Evolutionary conservation across 2,797 vertebrate genomes (phyloP), one percentile per base, ranked within the genome.

Genomic region (Sparidentex hasta): DNA sequence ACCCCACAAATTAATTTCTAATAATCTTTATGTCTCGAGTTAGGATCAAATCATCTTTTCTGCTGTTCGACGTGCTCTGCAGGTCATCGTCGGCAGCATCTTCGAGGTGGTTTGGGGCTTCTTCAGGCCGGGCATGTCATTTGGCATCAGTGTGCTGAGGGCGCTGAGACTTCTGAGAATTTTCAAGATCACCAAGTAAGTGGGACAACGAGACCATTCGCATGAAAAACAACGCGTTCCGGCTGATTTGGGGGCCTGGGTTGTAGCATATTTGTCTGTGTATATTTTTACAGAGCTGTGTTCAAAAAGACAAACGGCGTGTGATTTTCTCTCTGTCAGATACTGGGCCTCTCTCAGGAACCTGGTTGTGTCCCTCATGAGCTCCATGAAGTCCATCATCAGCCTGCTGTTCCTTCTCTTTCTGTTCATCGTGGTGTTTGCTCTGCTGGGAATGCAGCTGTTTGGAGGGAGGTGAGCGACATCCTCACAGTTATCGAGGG

Each of bases 361-460:
- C 93, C 88, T 99, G 93, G 98, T 99, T 58, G 98, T 99, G 74
- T 99, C 98, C 0, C 93, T 99, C 85, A 99, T 99, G 98, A 99
- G 97, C 94, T 99, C 98, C 86, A 99, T 99, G 98, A 99, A 99
- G 94, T 99, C 98, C 73, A 99, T 99, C 80, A 99, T 99, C 95
- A 99, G 98, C 82, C 92, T 99, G 82, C 97, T 99, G 78, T 99
- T 99, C 90, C 97, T 99, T 23, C 98, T 99, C 85, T 99, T 99
- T 93, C 97, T 99, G 90, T 99, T 99, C 91, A 97, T 98, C 7
- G 98, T 99, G 67, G 98, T 99, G 81, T 99, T 99, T 67, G 98
- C 98, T 69, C 94, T 99, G 58, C 93, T 99, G 70, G 98, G 98
- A 81, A 99, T 99, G 98, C 98, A 99, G 91, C 96, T 99, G 41